phyloP scores from a whole-genome alignment of 2,113 vertebrate species.

The Hystrix cristata region DNA sequence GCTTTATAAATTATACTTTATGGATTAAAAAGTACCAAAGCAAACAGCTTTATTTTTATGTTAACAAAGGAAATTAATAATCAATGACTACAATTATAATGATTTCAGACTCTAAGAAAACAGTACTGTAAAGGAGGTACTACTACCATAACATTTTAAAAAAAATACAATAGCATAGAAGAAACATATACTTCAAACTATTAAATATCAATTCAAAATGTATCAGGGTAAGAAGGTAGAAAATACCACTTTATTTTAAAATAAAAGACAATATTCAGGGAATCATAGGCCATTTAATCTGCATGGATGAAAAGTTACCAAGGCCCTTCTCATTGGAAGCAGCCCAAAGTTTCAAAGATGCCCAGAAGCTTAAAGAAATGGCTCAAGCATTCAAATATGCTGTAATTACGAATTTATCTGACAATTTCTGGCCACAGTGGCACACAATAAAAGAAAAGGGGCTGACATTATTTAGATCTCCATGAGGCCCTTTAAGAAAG shows the following conservation, averaged over 20 bases:
- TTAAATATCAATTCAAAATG: no score
- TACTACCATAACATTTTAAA: not conserved
- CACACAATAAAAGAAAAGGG: constrained; percentile 81
- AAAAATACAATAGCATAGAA: constrained; percentile 40
- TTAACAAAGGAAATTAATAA: constrained; percentile 36
- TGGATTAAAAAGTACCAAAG: not conserved
- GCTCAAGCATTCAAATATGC: constrained; percentile 77
- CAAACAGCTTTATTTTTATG: constrained; percentile 44
- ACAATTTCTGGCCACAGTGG: constrained; percentile 82
- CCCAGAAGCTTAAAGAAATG: constrained; percentile 68
- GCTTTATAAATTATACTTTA: constrained; percentile 9
- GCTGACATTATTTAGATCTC: constrained; percentile 73
- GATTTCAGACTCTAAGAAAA: constrained; percentile 25
- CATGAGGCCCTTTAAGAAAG: constrained; percentile 79
- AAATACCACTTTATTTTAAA: constrained; percentile 83
- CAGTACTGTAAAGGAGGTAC: constrained; percentile 41
- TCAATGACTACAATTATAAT: not conserved
- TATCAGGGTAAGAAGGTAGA: constrained; percentile 68
- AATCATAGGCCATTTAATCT: constrained; percentile 79
- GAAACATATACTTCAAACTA: constrained; percentile 60
- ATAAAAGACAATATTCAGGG: constrained; percentile 79
- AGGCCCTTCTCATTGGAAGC: constrained; percentile 75
- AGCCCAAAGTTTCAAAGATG: constrained; percentile 77
- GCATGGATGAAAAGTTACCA: constrained; percentile 80
- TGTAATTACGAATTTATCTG: constrained; percentile 82